Percentiles rank a stretch among this genome's conserved stretches.
These are phyloP conservation scores for Ophioninae sp. DNA, from an alignment of 2,888 invertebrate genomes.

Conservation along the genomic window DNA sequence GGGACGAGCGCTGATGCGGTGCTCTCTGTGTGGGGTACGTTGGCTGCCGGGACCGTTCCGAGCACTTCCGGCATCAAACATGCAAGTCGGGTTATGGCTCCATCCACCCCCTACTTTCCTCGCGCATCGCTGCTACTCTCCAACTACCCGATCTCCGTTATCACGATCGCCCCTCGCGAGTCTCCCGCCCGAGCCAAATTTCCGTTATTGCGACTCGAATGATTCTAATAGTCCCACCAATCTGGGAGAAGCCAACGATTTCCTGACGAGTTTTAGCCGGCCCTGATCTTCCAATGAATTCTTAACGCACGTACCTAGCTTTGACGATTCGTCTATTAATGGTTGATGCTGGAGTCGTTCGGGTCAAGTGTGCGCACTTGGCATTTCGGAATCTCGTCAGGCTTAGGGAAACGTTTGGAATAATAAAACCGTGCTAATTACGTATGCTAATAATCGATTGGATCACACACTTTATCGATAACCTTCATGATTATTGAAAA, in stretches of 20 bases:
- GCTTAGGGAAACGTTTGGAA: too few species aligned
- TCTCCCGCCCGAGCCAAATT: conserved; percentile 28
- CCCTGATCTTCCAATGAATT: not conserved
- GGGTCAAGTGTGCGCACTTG: not conserved
- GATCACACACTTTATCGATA: too few species aligned
- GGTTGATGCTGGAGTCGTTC: conserved; percentile 13
- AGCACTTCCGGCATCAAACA: conserved; percentile 78
- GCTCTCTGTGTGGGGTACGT: conserved; percentile 21
- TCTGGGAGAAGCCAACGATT: conserved; percentile 11
- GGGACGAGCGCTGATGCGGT: conserved; percentile 30
- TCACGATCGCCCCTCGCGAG: conserved; percentile 11
- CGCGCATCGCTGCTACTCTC: conserved; percentile 31
- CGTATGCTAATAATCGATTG: too few species aligned
- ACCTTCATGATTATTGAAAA: too few species aligned
- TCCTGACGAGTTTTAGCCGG: not conserved
- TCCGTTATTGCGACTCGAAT: conserved; percentile 48
- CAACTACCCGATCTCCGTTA: conserved; percentile 33
- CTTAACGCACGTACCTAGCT: not conserved
- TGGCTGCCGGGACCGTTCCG: conserved; percentile 63
- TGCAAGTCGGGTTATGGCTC: conserved; percentile 66
- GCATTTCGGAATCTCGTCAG: too few species aligned
- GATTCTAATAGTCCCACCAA: conserved; percentile 11
- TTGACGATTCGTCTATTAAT: conserved; percentile 30
- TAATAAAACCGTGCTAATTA: too few species aligned
- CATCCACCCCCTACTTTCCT: conserved; percentile 37